Percentiles rank a stretch among this genome's conserved stretches.
Evolutionary conservation across 2,797 vertebrate species (phyloP).

Genomic region (Malurus leucopterus): DNA sequence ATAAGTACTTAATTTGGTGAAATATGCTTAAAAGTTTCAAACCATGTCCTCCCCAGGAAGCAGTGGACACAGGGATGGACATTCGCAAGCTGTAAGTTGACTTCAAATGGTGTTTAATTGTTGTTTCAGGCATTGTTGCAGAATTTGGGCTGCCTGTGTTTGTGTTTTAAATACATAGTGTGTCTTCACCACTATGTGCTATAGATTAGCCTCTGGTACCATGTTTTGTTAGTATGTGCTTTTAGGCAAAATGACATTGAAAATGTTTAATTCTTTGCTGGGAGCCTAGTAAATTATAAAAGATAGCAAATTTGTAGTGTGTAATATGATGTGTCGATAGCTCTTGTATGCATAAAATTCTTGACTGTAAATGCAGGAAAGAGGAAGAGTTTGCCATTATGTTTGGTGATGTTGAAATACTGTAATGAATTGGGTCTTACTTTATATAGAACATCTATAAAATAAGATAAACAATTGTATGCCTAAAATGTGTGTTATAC

Average conservation of each 20-base stretch:
- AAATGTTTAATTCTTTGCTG: background rate
- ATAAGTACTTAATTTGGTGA: background rate
- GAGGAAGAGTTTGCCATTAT: background rate
- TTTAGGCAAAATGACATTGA: background rate
- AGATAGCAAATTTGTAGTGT: background rate
- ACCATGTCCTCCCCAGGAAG: background rate
- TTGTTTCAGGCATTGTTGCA: background rate
- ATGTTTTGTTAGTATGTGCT: background rate
- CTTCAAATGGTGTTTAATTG: background rate
- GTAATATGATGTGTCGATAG: background rate
- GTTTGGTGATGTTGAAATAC: background rate
- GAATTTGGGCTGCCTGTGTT: background rate
- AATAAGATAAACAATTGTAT: background rate
- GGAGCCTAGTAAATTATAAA: background rate
- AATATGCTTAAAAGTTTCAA: background rate
- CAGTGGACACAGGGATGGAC: accelerated
- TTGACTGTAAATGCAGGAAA: background rate
- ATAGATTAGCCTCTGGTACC: background rate
- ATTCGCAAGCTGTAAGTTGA: background rate
- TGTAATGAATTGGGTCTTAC: background rate
- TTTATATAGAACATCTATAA: background rate
- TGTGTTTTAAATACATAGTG: accelerated
- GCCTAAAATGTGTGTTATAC: background rate
- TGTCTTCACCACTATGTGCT: background rate
- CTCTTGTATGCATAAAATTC: background rate